Percentiles rank a stretch among this genome's conserved stretches.
Evolutionary conservation across 1,140 invertebrate species (phyloP).

Genomic region (Saxidomus purpurata): DNA sequence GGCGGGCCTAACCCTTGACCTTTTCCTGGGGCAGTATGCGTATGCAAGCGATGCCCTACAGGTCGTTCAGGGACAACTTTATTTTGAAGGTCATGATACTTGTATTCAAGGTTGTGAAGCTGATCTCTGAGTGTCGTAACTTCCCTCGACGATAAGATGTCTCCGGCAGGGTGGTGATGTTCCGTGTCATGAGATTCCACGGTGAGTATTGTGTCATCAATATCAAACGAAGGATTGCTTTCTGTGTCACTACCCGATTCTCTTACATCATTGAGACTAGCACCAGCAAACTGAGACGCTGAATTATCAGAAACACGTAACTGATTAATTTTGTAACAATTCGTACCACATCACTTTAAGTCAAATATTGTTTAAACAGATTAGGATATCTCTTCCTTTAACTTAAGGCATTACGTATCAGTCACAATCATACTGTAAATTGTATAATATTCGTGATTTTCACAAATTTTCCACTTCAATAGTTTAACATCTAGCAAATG

Average conservation of each 20-base stretch:
- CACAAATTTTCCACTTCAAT: no score
- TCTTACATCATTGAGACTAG: conserved; percentile 76
- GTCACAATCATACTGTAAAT: no score
- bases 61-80: conserved; percentile 89
- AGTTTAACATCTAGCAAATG: no score
- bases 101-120: conserved; percentile 94
- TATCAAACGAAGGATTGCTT: conserved; percentile 81
- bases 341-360: no score
- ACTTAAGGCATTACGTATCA: no score
- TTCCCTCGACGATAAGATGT: conserved; percentile 52
- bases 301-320: no score
- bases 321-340: no score
- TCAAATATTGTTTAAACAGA: no score
- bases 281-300: conserved; percentile 58
- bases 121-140: conserved; percentile 87
- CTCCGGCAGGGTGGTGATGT: conserved; percentile 63
- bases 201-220: conserved; percentile 81
- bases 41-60: conserved; percentile 19
- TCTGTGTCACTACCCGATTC: conserved; percentile 77
- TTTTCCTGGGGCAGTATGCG: not conserved
- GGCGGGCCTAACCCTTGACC: conserved; percentile 14
- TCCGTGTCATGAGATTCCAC: conserved; percentile 76
- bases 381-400: no score
- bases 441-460: no score
- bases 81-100: conserved; percentile 95